phyloP scores from a whole-genome alignment of 2,113 vertebrate genomes.

The Urocynchramus pylzowi region DNA sequence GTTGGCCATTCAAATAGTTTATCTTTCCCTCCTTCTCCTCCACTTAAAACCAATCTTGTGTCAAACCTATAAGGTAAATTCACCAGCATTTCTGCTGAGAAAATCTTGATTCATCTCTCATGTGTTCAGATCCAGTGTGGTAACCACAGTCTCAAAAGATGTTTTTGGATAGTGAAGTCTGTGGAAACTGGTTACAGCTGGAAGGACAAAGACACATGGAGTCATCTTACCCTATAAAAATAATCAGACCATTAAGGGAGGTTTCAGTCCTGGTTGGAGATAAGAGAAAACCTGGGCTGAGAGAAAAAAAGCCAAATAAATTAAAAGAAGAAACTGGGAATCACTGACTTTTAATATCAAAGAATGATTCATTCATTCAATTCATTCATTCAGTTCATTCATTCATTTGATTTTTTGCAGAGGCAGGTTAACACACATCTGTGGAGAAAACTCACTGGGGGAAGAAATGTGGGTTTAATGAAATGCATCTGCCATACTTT shows the following conservation, averaged over 20 bases:
- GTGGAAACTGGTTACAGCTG: neutral
- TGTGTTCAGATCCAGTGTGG: rapidly evolving
- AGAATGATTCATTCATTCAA: neutral
- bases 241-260: neutral
- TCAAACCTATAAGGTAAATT: neutral
- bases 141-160: neutral
- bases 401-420: neutral
- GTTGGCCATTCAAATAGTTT: neutral
- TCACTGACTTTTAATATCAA: neutral
- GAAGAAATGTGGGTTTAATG: neutral
- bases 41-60: neutral
- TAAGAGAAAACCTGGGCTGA: neutral
- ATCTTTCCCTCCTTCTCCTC: neutral
- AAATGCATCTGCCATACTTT: neutral
- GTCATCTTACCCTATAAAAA: neutral
- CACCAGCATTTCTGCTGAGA: neutral
- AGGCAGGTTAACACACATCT: neutral
- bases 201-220: neutral
- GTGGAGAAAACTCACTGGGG: neutral
- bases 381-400: neutral
- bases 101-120: neutral
- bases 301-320: neutral
- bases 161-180: neutral
- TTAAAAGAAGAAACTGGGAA: neutral
- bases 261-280: neutral